Percentiles rank a stretch among this genome's conserved stretches.
phyloP scores from a whole-genome alignment of 2,797 vertebrate species.

The Amniataba percoides region DNA sequence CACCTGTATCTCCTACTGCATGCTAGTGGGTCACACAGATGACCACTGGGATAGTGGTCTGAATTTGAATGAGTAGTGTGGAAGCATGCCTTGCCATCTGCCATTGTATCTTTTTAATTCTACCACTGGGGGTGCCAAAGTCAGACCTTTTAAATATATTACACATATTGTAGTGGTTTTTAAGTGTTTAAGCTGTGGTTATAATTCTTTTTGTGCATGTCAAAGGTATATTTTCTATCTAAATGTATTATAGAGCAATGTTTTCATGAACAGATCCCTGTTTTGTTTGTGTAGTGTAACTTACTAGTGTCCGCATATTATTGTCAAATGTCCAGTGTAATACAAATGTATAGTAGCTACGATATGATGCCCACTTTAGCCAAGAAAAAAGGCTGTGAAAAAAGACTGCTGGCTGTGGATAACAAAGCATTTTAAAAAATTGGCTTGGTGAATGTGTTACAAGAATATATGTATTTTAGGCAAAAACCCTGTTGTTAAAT shows the following conservation, averaged over 20 bases:
- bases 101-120: slow-evolving; percentile 13
- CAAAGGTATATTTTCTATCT: neutral
- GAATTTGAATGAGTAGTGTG: slow-evolving; percentile 5
- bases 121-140: neutral
- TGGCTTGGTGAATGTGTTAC: neutral
- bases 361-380: neutral
- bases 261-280: neutral
- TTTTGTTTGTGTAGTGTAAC: neutral
- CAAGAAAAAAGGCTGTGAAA: neutral
- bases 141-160: neutral
- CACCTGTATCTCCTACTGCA: slow-evolving; percentile 34
- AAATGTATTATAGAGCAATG: neutral
- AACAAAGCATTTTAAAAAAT: neutral
- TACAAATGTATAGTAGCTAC: neutral
- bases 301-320: neutral
- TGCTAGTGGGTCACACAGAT: slow-evolving; percentile 27
- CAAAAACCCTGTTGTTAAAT: too few species aligned
- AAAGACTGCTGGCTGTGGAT: neutral
- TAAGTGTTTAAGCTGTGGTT: neutral
- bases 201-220: neutral
- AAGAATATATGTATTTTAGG: too few species aligned
- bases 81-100: neutral
- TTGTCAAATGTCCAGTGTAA: too few species aligned
- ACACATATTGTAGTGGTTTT: neutral
- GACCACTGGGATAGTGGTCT: slow-evolving; percentile 14